These are phyloP conservation scores for Valencia hispanica DNA, from an alignment of 2,797 vertebrate species.

Conservation along the genomic window DNA sequence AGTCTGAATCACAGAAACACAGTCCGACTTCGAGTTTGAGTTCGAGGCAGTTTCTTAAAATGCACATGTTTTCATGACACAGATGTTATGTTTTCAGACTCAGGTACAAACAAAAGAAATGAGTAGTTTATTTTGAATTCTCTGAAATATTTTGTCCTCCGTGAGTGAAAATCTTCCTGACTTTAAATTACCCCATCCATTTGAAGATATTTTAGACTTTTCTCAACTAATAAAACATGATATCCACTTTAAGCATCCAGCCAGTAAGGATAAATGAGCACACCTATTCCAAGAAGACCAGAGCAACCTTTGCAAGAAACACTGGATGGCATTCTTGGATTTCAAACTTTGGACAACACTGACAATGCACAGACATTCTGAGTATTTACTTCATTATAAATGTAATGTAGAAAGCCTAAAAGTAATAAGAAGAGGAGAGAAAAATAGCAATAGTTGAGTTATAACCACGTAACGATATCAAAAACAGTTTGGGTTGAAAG, in stretches of 20 bases:
- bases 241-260: background rate
- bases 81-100: background rate
- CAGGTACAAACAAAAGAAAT: background rate
- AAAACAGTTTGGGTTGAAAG: background rate
- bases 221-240: background rate
- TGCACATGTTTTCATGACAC: background rate
- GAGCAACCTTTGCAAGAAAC: constrained; percentile 5
- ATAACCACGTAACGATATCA: background rate
- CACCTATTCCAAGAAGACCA: background rate
- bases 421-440: background rate
- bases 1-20: background rate
- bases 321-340: background rate
- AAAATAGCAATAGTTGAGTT: background rate
- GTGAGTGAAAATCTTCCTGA: background rate
- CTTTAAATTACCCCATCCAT: background rate
- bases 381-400: background rate
- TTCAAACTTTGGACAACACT: background rate
- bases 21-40: background rate
- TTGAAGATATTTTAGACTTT: background rate
- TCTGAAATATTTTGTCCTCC: background rate
- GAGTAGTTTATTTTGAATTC: background rate
- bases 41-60: background rate
- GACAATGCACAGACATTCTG: background rate
- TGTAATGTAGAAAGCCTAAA: background rate
- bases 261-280: background rate